Percentiles rank a stretch among this genome's conserved stretches.
phyloP scores from a whole-genome alignment of 1,140 invertebrate species.

The Drosophila tsacasi region DNA sequence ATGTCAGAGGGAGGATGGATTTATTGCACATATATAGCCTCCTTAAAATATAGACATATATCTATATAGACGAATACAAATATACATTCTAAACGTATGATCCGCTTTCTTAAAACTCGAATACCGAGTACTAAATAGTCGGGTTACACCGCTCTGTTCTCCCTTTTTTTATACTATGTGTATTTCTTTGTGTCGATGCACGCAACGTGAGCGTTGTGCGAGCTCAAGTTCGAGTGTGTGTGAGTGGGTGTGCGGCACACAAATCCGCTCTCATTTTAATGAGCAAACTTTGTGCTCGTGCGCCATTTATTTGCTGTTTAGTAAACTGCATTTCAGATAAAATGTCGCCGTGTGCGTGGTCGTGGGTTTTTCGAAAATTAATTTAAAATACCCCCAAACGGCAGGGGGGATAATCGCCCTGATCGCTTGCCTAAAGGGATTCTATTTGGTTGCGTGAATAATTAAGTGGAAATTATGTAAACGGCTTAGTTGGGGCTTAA shows the following conservation, averaged over 20 bases:
- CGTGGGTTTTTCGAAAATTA: constrained; percentile 43
- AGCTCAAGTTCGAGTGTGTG: constrained; percentile 18
- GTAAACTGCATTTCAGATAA: constrained; percentile 52
- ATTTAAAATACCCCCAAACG: constrained; percentile 33
- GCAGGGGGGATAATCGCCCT: constrained; percentile 39
- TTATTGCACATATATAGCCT: neutral
- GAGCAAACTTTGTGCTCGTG: constrained; percentile 66
- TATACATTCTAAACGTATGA: too few species aligned
- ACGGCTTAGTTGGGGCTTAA: constrained; percentile 44
- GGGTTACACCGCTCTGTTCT: neutral
- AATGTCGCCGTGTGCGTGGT: constrained; percentile 16
- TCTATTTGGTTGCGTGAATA: constrained; percentile 45
- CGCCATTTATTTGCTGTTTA: constrained; percentile 71
- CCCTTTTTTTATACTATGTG: neutral
- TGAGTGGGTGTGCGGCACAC: constrained; percentile 22
- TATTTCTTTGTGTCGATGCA: constrained; percentile 15
- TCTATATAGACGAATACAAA: too few species aligned
- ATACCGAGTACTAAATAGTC: constrained; percentile 3
- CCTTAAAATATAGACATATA: neutral
- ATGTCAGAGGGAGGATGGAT: too few species aligned
- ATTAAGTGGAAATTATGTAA: constrained; percentile 53
- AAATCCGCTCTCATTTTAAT: constrained; percentile 69
- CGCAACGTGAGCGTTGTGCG: constrained; percentile 17
- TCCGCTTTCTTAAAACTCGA: too few species aligned
- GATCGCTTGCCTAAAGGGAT: constrained; percentile 37